Evolutionary conservation across 2,797 vertebrate species (phyloP).

Genomic region (Amazonetta brasiliensis): DNA sequence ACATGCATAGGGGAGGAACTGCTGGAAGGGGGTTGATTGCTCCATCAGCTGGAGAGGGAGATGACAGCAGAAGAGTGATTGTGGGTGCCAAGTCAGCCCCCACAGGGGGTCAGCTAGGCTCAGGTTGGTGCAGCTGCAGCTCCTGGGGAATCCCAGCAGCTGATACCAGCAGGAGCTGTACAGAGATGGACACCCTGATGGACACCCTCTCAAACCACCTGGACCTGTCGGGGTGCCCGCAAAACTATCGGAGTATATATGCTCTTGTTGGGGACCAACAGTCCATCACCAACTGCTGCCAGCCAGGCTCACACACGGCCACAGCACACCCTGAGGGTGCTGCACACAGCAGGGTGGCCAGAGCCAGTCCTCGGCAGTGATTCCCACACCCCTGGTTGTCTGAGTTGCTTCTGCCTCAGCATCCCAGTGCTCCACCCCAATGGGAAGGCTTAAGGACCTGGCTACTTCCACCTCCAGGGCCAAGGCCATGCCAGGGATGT

Average conservation of each 20-base stretch:
- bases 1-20: neutral
- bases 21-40: neutral
- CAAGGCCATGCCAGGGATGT: neutral
- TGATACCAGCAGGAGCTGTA: rapidly evolving
- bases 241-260: neutral
- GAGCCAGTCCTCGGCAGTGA: neutral
- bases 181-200: neutral
- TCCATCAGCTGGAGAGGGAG: neutral
- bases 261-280: neutral
- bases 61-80: neutral
- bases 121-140: rapidly evolving
- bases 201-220: neutral
- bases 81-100: neutral
- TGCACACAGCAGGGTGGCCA: too few relatives aligned
- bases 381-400: neutral
- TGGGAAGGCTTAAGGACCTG: neutral
- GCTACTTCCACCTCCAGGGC: neutral
- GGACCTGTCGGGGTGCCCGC: too few relatives aligned
- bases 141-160: neutral
- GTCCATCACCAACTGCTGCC: neutral
- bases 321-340: neutral
- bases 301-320: neutral
- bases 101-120: too few relatives aligned
- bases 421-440: neutral
- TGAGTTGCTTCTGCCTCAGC: neutral